phyloP scores from a whole-genome alignment of 2,113 vertebrate species.

The Rhea pennata region DNA sequence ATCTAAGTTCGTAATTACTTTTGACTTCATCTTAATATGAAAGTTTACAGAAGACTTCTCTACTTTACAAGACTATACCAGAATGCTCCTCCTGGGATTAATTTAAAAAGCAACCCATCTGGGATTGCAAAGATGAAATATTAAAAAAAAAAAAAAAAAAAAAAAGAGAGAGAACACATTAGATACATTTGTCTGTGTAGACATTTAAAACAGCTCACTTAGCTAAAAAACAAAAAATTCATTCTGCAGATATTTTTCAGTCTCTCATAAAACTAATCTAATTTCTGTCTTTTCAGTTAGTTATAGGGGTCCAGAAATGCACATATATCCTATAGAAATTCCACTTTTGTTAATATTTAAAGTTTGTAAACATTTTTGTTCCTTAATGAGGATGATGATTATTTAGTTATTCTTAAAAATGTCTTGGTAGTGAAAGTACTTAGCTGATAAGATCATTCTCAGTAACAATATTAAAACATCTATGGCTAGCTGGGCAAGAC shows the following conservation, averaged over 20 bases:
- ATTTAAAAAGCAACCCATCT: neutral
- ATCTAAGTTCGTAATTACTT: neutral
- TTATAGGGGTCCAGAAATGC: neutral
- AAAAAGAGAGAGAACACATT: neutral
- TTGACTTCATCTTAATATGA: neutral
- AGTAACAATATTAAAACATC: neutral
- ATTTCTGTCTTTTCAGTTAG: neutral
- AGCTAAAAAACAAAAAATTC: neutral
- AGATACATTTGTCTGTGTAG: too few species aligned
- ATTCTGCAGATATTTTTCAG: neutral
- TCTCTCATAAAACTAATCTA: neutral
- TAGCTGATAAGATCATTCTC: neutral
- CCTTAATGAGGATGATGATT: neutral
- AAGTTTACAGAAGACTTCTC: neutral
- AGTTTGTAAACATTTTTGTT: neutral
- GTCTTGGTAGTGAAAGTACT: neutral
- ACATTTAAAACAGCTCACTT: too few species aligned
- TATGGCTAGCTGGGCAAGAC: neutral
- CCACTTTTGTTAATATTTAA: neutral
- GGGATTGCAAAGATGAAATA: neutral
- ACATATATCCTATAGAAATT: neutral
- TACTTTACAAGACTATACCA: neutral
- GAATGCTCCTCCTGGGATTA: neutral
- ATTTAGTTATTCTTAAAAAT: neutral
- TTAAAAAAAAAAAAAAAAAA: neutral